phyloP scores from a whole-genome alignment of 2,888 invertebrate species.

The Ichneumon xanthorius region DNA sequence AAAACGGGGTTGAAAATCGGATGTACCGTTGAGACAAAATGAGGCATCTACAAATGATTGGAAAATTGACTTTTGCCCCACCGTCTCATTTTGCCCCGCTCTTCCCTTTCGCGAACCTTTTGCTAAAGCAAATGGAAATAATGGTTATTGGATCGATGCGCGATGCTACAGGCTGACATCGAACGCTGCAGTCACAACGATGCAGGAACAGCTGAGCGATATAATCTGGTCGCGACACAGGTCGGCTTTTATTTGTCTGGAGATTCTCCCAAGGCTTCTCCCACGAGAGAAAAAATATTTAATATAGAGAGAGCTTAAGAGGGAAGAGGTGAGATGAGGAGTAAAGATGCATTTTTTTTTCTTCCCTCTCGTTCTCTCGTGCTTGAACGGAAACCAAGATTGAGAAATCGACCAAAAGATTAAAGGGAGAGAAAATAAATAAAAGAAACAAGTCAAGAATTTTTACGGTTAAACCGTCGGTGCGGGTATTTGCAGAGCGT shows the following conservation, averaged over 20 bases:
- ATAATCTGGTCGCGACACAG: neutral
- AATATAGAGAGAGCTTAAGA: neutral
- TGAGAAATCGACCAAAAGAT: no score
- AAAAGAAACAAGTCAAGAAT: no score
- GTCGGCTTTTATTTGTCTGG: constrained; percentile 20
- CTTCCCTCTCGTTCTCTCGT: no score
- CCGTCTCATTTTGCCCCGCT: no score
- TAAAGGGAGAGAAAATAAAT: no score
- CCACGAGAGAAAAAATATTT: neutral
- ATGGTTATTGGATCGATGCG: neutral
- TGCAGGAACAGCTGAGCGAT: neutral
- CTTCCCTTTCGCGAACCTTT: neutral
- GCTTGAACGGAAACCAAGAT: no score
- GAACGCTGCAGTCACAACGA: neutral
- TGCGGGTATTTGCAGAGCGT: constrained; percentile 20
- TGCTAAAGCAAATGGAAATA: neutral
- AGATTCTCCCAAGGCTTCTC: neutral
- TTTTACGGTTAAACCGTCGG: constrained; percentile 18
- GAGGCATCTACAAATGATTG: no score
- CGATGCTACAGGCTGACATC: neutral
- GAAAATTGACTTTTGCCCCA: no score
- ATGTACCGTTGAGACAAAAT: no score
- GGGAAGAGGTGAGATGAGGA: neutral
- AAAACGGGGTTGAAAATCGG: neutral
- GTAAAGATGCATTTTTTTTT: no score